Evolutionary conservation across 2,888 invertebrate species (phyloP).

Genomic region (Apodemia mormo): DNA sequence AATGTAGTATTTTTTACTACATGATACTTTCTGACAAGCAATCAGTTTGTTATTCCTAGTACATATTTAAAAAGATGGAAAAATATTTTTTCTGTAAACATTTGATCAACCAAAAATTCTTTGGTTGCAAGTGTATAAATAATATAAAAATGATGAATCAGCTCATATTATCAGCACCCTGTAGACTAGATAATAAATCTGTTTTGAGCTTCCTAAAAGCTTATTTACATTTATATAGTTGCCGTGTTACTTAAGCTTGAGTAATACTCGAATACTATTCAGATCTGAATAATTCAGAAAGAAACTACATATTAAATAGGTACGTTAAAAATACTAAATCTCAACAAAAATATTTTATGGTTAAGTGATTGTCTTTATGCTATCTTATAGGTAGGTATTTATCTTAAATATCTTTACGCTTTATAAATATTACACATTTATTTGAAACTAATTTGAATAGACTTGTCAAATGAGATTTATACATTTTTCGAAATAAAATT

Average conservation of each 20-base stretch:
- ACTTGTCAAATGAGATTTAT: not conserved
- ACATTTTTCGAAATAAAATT: not conserved
- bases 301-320: not conserved
- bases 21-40: slow-evolving; percentile 2
- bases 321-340: not conserved
- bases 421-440: not conserved
- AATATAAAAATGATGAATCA: not conserved
- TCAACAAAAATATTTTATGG: not conserved
- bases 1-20: not conserved
- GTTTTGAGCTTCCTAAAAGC: slow-evolving; percentile 67
- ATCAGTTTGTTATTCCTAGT: slow-evolving; percentile 1
- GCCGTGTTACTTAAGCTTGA: slow-evolving; percentile 12
- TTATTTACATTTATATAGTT: slow-evolving; percentile 58
- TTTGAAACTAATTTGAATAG: not conserved
- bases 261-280: not conserved
- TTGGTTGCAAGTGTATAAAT: slow-evolving; percentile 45
- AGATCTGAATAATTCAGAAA: not conserved
- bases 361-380: not conserved
- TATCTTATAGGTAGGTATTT: not conserved
- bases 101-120: slow-evolving; percentile 48
- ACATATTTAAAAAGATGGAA: not conserved
- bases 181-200: slow-evolving; percentile 67
- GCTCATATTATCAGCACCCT: slow-evolving; percentile 60
- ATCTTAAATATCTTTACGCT: not conserved
- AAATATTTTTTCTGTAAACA: not conserved